Evolutionary conservation across 1,140 invertebrate species (phyloP).

Genomic region (Formica exsecta): DNA sequence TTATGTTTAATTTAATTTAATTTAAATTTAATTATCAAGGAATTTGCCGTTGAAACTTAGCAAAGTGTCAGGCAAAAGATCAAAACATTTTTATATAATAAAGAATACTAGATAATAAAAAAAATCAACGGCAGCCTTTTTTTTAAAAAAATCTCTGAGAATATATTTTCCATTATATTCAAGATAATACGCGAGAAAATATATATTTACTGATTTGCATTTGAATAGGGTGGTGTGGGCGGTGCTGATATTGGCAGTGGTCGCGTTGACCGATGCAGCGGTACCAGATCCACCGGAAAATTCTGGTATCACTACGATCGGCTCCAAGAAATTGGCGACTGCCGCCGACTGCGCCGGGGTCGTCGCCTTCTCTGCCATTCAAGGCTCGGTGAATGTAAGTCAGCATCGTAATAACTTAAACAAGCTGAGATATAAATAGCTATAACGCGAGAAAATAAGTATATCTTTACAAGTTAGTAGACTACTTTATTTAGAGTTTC

Average conservation of each 20-base stretch:
- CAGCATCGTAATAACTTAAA: background rate
- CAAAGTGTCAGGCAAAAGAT: background rate
- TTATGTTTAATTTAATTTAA: constrained; percentile 1
- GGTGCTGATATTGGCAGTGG: constrained; percentile 79
- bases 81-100: background rate
- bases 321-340: constrained; percentile 83
- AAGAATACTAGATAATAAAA: background rate
- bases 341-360: constrained; percentile 84
- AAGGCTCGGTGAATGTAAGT: constrained; percentile 79
- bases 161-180: background rate
- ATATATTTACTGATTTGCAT: background rate
- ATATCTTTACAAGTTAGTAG: background rate
- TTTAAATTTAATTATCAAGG: background rate
- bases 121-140: background rate
- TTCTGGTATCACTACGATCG: constrained; percentile 81
- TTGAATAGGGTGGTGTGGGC: constrained; percentile 83
- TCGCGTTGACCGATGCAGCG: constrained; percentile 77
- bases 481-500: background rate
- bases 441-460: background rate
- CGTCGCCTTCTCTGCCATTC: constrained; percentile 85
- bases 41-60: background rate
- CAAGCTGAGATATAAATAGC: background rate
- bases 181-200: background rate
- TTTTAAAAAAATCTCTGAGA: constrained; percentile 1
- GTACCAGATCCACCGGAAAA: constrained; percentile 77